Evolutionary conservation across 2,797 vertebrate genomes (phyloP).

Genomic region (Alcedo atthis): DNA sequence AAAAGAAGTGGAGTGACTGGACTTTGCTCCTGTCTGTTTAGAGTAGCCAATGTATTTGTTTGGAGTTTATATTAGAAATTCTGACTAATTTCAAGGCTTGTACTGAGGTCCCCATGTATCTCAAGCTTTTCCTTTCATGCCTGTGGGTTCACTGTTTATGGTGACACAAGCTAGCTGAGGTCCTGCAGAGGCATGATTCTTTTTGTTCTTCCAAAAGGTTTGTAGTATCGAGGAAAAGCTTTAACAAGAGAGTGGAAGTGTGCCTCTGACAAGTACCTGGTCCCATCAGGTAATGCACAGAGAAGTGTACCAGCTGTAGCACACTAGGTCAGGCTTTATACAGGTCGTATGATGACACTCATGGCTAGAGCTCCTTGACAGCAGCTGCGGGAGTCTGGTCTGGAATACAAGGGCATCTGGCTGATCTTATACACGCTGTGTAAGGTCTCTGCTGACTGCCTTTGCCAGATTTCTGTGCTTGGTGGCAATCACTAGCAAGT

Average conservation of each 20-base stretch:
- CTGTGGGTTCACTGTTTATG: background rate
- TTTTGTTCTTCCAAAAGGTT: background rate
- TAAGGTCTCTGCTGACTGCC: background rate
- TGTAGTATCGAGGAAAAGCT: background rate
- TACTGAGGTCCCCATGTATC: background rate
- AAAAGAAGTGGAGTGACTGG: background rate
- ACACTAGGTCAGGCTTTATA: background rate
- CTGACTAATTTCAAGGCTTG: background rate
- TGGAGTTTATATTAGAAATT: background rate
- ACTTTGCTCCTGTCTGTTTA: background rate
- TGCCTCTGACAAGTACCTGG: background rate
- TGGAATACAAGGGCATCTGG: background rate
- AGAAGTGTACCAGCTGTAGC: background rate
- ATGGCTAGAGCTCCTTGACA: background rate
- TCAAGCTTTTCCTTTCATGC: background rate
- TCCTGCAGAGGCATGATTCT: background rate
- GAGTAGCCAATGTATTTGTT: background rate
- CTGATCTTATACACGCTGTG: accelerated
- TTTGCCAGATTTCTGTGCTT: background rate
- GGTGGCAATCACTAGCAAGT: accelerated
- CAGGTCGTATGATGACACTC: background rate
- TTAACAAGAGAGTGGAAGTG: background rate
- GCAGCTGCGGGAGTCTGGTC: background rate
- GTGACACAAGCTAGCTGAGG: background rate
- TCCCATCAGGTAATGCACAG: accelerated